Conservation (phyloP, 1,140 invertebrate species). For the Microvelia longipes region DNA sequence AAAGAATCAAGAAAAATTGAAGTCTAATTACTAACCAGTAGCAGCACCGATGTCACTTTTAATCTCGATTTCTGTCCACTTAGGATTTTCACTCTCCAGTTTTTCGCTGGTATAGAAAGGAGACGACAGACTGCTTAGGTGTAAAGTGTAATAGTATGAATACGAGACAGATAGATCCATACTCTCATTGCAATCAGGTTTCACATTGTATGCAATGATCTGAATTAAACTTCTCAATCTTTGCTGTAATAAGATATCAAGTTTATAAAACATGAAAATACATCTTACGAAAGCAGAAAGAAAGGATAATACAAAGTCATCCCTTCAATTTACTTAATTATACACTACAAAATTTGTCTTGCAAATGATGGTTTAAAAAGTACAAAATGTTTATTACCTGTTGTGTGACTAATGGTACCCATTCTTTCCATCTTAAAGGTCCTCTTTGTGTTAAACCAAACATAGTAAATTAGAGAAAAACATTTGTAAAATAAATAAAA, state of each 20-base stretch:
- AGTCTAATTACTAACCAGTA: too few relatives aligned
- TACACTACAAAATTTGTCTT: too few relatives aligned
- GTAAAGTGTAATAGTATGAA: conserved; percentile 60
- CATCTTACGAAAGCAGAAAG: too few relatives aligned
- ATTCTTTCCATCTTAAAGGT: conserved; percentile 24
- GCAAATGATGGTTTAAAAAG: too few relatives aligned
- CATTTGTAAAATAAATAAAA: too few relatives aligned
- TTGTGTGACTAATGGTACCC: conserved; percentile 25
- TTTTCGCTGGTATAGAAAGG: conserved; percentile 78
- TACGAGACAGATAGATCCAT: conserved; percentile 31
- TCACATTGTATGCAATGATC: conserved; percentile 45
- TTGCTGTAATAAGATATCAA: conserved; percentile 38
- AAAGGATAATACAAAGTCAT: too few relatives aligned
- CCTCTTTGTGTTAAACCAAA: conserved; percentile 18
- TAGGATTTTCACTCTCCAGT: conserved; percentile 50
- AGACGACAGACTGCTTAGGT: conserved; percentile 59
- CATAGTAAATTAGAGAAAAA: conserved; percentile 9
- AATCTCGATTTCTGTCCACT: conserved; percentile 53
- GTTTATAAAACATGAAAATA: too few relatives aligned
- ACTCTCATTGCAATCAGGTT: conserved; percentile 27
- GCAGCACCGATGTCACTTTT: conserved; percentile 22
- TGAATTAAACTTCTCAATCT: conserved; percentile 56
- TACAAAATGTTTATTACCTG: conserved; percentile 19
- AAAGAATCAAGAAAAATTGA: too few relatives aligned
- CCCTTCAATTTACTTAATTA: too few relatives aligned